Evolutionary conservation across 1,140 invertebrate genomes (phyloP), one percentile per base, ranked within the genome.

Genomic region (Thaumatotibia leucotreta): DNA sequence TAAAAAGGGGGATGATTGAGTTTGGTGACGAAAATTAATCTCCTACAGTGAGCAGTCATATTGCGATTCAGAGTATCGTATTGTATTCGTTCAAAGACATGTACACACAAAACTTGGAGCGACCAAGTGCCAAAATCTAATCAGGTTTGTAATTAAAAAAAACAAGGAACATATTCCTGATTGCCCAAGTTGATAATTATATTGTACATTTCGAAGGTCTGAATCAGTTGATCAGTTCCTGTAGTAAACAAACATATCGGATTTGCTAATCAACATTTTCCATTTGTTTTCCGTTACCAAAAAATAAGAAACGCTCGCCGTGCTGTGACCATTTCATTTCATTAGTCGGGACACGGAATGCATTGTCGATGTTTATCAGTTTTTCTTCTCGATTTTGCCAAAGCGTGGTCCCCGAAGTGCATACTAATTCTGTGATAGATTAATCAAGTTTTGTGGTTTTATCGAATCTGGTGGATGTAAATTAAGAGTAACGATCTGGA

Each of bases 1-100:
- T 76, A 73, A 75, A 76, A 73, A 68, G 70, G 31, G 63, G 39
- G 58, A 33, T 63, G 33, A 33, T 63, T 63, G 31, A 63, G 31
- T 39, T 33, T 63, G 31, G 61, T 45, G 39, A 45, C 17, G 20
- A 45, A 17, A 45, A 45, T 45, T 45, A 45, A 45, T 45, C 39
- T 45, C n/a, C 6, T 45, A 45, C 14, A 45, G 39, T 45, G 35
- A 39, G 11, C n/a, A 17, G 35, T 17, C 14, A 45, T 45, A 8
- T 45, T 45, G 17, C 20, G 39, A 20, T 45, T 45, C 39, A n/a
- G 39, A 45, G 39, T 45, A 45, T 45, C 20, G 17, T n/a, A 10
- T 10, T 35, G n/a, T n/a, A n/a, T n/a, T 10, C 32, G 33, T n/a
- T 35, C 33, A 14, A 35, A 14, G 0, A 35, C 5, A 39, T 14